Evolutionary conservation across 2,113 vertebrate species (phyloP), one percentile per base, ranked within the genome.

Genomic region (Hyperoodon ampullatus): DNA sequence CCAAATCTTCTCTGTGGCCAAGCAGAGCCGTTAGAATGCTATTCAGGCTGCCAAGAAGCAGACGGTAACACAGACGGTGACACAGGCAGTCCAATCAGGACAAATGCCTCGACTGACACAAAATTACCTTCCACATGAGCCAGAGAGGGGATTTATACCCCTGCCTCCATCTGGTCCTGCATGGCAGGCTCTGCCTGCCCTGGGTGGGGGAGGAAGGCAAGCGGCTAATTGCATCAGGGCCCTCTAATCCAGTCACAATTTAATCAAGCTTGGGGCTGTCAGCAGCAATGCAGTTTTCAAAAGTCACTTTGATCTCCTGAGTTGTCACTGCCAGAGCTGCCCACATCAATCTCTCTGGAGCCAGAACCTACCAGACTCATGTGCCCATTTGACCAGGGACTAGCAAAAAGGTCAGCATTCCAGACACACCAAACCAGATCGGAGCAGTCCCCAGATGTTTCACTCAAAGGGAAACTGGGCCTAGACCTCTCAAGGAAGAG

Each of bases 171-270:
- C 63, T 81, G 50, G 33, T 75, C 53, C 65, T 72, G 18, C 39
- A 6, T 3, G 28, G 55, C 28, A 68, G 44, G 55, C 44, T 80
- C 93, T 87, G 70, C 30, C 75, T 50, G 44, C 35, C 77, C 86
- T 15, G 60, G 60, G 9, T 42, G n/a, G 68, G 26, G 65, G 72
- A 90, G 55, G 13, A 14, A 72, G 44, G 83, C 47, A 84, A 42
- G 35, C 35, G 24, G 75, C 65, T 95, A 94, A 94, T 80, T 65
- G 23, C 23, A 42, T 55, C 28, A 35, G 60, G 86, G 63, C 33
- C 80, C 74, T 91, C 86, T 94, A 78, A 95, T 78, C 61, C 47
- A 63, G 86, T 65, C 95, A 65, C 91, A 71, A 28, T 94, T 60
- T n/a, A 95, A 80, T 77, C 89, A 78, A 44, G 77, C 77, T 47